Evolutionary conservation across 1,140 invertebrate species (phyloP), one percentile per base, ranked within the genome.

Genomic region (Argopecten irradians): DNA sequence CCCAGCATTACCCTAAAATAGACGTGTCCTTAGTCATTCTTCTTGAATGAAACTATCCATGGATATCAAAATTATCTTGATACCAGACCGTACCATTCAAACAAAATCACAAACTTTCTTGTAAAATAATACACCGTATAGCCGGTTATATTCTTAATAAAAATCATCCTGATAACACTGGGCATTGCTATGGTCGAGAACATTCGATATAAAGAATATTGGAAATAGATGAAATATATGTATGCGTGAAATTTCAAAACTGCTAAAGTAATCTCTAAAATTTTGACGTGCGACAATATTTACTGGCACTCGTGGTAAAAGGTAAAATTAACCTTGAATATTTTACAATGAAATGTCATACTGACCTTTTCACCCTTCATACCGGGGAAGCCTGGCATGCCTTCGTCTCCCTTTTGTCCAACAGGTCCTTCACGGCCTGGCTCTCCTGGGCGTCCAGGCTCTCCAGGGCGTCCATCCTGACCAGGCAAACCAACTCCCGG

Each of bases 361-460:
- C 83, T 22, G 55, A 91, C 91, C 90, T 84, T 91, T 28, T 90
- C 89, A 88, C 89, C 89, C 36, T 90, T 90, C 89, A 90, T 88
- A 85, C 87, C 92, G 32, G 89, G 90, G 87, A 92, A 91, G 16
- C 92, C 92, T 82, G 89, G 88, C 1, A 91, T 46, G 34, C 93
- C 93, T 83, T 84, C 32, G 13, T 93, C 90, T 87, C 93, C 93
- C 41, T 89, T 91, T 9, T 85, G 14, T 71, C 92, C 92, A 82
- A 86, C 33, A 22, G 89, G 83, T 28, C 92, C 89, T 0, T 83
- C 55, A 55, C 33, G 34, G 9, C 90, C 90, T 84, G 90, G 86
- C 1, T 84, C n/a, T 22, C 90, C 90, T 83, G 89, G 86, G 83
- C 41, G 83, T 36, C 90, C 90, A 28, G 41, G 19, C 19, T 89